Evolutionary conservation across 2,797 vertebrate species (phyloP).

Genomic region (Luscinia megarhynchos): DNA sequence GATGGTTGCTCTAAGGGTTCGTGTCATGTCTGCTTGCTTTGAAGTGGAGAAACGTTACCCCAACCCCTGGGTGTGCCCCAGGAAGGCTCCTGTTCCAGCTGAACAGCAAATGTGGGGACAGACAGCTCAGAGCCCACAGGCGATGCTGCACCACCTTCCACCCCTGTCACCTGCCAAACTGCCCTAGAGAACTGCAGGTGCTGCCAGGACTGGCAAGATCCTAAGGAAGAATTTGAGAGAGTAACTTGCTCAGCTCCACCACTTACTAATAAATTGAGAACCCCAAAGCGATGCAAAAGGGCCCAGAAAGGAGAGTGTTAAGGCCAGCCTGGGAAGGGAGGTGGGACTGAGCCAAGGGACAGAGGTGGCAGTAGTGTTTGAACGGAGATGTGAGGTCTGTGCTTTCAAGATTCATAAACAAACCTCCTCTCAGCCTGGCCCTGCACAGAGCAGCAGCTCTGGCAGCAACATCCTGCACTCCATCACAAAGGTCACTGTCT

Average conservation of each 20-base stretch:
- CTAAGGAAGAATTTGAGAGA: not conserved
- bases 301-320: not conserved
- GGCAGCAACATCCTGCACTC: not conserved
- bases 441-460: not conserved
- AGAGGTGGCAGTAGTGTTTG: not conserved
- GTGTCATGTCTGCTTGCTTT: rapidly evolving
- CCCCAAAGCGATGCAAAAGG: not conserved
- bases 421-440: not conserved
- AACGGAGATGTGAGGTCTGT: not conserved
- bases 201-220: not conserved
- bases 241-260: not conserved
- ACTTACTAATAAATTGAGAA: not conserved
- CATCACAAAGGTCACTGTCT: no score
- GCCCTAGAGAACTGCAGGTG: not conserved
- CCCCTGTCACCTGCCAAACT: not conserved
- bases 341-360: not conserved
- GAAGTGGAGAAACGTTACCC: not conserved
- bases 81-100: not conserved
- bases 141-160: not conserved
- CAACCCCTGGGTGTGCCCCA: rapidly evolving
- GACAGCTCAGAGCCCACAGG: not conserved
- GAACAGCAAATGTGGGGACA: not conserved
- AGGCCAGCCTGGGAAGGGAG: not conserved
- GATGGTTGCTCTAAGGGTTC: not conserved
- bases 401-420: not conserved